Conservation (phyloP, 1,140 invertebrate genomes). For the Drosophila subobscura region DNA sequence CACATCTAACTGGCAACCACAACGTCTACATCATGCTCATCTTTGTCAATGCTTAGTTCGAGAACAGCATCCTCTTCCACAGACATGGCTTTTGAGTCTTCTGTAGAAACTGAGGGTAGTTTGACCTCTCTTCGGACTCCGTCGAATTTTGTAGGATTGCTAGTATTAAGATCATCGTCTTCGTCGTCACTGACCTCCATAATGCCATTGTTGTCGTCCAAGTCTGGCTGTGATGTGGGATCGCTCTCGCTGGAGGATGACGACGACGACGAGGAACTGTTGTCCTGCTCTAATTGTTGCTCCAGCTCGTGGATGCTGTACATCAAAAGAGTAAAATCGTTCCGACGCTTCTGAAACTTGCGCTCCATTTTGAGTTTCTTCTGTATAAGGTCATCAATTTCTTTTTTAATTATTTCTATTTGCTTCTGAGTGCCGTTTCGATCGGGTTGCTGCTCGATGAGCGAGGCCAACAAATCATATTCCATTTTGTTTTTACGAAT, state of each 20-base stretch:
- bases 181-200: slow-evolving; percentile 78
- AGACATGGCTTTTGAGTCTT: slow-evolving; percentile 77
- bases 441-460: slow-evolving; percentile 95
- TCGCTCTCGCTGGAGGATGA: slow-evolving; percentile 48
- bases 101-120: slow-evolving; percentile 53
- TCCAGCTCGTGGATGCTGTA: slow-evolving; percentile 91
- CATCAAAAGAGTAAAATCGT: slow-evolving; percentile 95
- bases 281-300: slow-evolving; percentile 89
- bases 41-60: slow-evolving; percentile 77
- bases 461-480: slow-evolving; percentile 95
- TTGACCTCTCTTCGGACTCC: slow-evolving; percentile 32
- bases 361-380: slow-evolving; percentile 89
- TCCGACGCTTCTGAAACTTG: slow-evolving; percentile 91
- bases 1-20: slow-evolving; percentile 48
- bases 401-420: slow-evolving; percentile 89
- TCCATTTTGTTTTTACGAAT: slow-evolving; percentile 95
- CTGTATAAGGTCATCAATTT: slow-evolving; percentile 87
- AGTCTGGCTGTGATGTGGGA: slow-evolving; percentile 28
- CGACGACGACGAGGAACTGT: slow-evolving; percentile 52
- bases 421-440: slow-evolving; percentile 92
- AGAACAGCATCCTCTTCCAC: slow-evolving; percentile 77
- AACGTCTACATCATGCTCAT: slow-evolving; percentile 70
- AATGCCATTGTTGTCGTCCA: slow-evolving; percentile 65
- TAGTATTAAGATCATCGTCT: slow-evolving; percentile 61
- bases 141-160: slow-evolving; percentile 56